Percentiles rank a stretch among this genome's conserved stretches.
phyloP scores from a whole-genome alignment of 2,888 invertebrate genomes.

The Omphaloscelis lunosa region DNA sequence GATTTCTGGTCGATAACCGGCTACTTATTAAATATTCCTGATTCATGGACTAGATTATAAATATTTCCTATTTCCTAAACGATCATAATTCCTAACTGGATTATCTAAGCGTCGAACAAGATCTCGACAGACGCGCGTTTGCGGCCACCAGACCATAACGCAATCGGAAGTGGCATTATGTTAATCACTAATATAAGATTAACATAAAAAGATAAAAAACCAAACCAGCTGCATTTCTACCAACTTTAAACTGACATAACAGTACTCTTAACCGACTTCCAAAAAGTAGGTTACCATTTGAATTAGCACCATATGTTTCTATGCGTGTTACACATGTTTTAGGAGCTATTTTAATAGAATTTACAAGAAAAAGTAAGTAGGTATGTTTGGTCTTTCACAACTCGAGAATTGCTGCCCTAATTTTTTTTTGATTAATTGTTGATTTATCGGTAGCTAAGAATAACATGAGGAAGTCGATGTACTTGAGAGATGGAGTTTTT shows the following conservation, averaged over 20 bases:
- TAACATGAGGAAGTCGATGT: slow-evolving; percentile 31
- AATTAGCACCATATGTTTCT: slow-evolving; percentile 30
- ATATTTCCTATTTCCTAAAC: background rate
- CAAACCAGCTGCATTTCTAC: slow-evolving; percentile 46
- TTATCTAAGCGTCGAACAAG: slow-evolving; percentile 14
- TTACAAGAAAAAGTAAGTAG: slow-evolving; percentile 9
- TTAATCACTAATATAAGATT: slow-evolving; percentile 36
- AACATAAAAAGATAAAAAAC: slow-evolving; percentile 30
- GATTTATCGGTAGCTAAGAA: slow-evolving; percentile 33
- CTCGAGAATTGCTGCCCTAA: slow-evolving; percentile 25
- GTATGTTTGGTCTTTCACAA: slow-evolving; percentile 18
- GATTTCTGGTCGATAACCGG: no score
- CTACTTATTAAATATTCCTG: no score
- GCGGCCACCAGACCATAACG: slow-evolving; percentile 16
- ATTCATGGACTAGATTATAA: background rate
- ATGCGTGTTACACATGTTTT: slow-evolving; percentile 19
- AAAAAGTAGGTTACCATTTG: slow-evolving; percentile 52
- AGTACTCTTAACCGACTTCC: slow-evolving; percentile 49
- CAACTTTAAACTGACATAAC: slow-evolving; percentile 46
- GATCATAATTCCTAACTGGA: background rate
- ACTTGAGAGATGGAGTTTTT: background rate
- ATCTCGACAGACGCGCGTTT: background rate
- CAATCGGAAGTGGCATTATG: slow-evolving; percentile 29
- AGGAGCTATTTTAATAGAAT: slow-evolving; percentile 9
- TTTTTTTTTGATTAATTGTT: slow-evolving; percentile 42